Conservation (phyloP, 2,797 vertebrate genomes). For the Danio aesculapii region DNA sequence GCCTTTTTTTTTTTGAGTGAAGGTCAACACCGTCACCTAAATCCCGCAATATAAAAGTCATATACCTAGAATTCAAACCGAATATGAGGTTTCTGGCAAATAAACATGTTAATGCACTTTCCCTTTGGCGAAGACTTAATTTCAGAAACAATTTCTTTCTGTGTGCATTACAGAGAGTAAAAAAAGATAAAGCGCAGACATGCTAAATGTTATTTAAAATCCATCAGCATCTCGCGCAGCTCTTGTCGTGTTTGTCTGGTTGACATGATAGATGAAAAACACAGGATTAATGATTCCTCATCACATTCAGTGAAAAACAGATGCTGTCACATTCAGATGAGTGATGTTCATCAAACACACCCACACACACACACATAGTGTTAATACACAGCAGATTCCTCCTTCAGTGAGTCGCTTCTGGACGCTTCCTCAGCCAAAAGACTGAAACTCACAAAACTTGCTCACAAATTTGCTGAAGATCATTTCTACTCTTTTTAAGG, state of each 20-base stretch:
- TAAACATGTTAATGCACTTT: constrained; percentile 30
- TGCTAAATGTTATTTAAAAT: constrained; percentile 37
- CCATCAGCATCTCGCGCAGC: constrained; percentile 24
- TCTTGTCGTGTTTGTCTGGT: constrained; percentile 26
- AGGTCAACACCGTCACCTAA: no score
- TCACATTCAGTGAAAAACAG: constrained; percentile 23
- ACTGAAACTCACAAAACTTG: background rate
- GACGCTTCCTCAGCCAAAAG: background rate
- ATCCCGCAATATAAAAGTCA: no score
- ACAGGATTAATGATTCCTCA: constrained; percentile 34
- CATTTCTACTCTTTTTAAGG: background rate
- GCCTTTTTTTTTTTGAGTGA: no score
- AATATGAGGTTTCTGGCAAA: background rate
- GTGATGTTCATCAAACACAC: constrained; percentile 10
- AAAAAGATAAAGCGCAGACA: constrained; percentile 24
- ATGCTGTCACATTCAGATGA: constrained; percentile 9
- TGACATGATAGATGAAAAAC: constrained; percentile 18
- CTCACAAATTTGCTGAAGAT: background rate
- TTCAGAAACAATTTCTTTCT: constrained; percentile 30
- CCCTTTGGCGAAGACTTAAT: constrained; percentile 1
- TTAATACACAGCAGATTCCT: background rate
- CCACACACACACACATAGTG: background rate
- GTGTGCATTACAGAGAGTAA: constrained; percentile 13
- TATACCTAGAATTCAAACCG: no score
- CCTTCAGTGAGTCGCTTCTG: background rate